These are phyloP conservation scores for Leptonema lineaticorne DNA, from an alignment of 1,140 invertebrate genomes.

Conservation along the genomic window DNA sequence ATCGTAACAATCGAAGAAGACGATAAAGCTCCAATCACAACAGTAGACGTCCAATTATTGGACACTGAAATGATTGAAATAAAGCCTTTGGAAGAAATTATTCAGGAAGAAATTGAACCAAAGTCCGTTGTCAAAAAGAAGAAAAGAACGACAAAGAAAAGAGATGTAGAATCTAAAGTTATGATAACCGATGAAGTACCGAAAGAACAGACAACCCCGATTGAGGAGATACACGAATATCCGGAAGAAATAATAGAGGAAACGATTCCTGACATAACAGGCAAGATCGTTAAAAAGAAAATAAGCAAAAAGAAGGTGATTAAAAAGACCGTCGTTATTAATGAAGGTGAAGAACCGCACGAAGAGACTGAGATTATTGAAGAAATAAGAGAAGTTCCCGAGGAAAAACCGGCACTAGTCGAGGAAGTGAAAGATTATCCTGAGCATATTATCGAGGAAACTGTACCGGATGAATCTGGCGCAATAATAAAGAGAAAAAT, in stretches of 20 bases:
- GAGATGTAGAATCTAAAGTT: conserved; percentile 28
- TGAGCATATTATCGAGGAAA: conserved; percentile 44
- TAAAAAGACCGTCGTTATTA: conserved; percentile 37
- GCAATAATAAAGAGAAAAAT: conserved; percentile 19
- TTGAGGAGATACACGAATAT: too few relatives aligned
- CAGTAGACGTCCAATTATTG: conserved; percentile 51
- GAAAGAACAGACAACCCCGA: too few relatives aligned
- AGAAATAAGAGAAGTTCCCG: conserved; percentile 38
- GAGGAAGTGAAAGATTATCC: conserved; percentile 43
- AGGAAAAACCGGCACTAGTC: conserved; percentile 18
- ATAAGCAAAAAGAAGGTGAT: conserved; percentile 37
- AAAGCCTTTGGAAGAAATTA: conserved; percentile 17
- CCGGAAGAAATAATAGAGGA: conserved; percentile 29
- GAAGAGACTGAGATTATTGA: conserved; percentile 14
- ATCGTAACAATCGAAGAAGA: conserved; percentile 49
- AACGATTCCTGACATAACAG: conserved; percentile 6
- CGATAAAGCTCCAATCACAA: conserved; percentile 46
- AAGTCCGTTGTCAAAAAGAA: conserved; percentile 27
- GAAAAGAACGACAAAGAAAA: conserved; percentile 18
- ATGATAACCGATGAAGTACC: conserved; percentile 25
- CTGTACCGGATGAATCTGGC: conserved; percentile 36
- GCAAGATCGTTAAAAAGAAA: conserved; percentile 24
- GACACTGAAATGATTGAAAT: conserved; percentile 44
- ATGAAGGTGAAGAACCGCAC: background rate
- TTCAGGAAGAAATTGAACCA: conserved; percentile 36